A percentile compares a stretch with the other conserved stretches of the same genome.
phyloP scores from a whole-genome alignment of 2,113 vertebrate species.

The Capreolus pygargus region DNA sequence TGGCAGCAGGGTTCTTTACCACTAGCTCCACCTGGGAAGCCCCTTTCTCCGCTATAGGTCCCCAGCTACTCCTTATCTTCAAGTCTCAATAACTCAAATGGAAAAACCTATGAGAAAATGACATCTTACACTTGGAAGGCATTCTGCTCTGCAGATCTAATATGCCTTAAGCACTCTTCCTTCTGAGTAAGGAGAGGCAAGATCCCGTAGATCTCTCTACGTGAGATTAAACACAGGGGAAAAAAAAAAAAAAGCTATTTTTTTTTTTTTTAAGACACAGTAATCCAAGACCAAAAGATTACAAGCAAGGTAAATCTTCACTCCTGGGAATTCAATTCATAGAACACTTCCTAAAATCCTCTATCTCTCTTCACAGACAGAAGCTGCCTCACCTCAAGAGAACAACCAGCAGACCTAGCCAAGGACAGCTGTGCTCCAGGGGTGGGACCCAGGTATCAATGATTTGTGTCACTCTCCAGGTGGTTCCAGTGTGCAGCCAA shows the following conservation, averaged over 20 bases:
- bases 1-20: not conserved
- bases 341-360: not conserved
- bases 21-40: not conserved
- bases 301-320: not conserved
- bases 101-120: conserved; percentile 15
- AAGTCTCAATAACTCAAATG: not conserved
- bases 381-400: not conserved
- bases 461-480: not conserved
- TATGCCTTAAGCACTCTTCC: not conserved
- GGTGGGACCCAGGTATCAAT: not conserved
- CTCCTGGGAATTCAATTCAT: not conserved
- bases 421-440: not conserved
- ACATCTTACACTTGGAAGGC: not conserved
- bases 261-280: not conserved
- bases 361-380: not conserved
- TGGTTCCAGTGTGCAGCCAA: not conserved
- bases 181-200: not conserved
- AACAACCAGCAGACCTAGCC: not conserved
- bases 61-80: not conserved
- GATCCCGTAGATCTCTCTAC: not conserved
- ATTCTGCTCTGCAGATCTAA: not conserved
- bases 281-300: not conserved
- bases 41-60: not conserved
- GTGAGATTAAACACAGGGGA: not conserved
- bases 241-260: not conserved